These are phyloP conservation scores for Esperia sulphurella DNA, from an alignment of 2,888 invertebrate species.

Conservation along the genomic window DNA sequence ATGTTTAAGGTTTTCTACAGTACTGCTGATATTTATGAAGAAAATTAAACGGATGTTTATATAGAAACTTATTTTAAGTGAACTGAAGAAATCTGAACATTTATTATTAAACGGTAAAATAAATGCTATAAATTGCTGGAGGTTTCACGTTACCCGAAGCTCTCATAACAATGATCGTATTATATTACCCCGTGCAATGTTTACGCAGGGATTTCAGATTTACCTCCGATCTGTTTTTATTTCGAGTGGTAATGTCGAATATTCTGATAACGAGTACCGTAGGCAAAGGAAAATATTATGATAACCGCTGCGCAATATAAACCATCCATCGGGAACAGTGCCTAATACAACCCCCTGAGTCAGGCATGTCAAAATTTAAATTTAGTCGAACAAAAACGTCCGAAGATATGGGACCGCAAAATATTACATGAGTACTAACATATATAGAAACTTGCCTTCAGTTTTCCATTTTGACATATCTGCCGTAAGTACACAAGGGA, in stretches of 20 bases:
- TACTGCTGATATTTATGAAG: too few species aligned
- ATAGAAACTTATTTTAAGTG: too few species aligned
- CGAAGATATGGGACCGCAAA: too few species aligned
- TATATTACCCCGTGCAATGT: constrained; percentile 11
- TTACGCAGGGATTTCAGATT: constrained; percentile 20
- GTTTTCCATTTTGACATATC: too few species aligned
- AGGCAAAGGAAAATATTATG: constrained; percentile 38
- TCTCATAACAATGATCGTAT: constrained; percentile 8
- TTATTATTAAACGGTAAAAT: not conserved
- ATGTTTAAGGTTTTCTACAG: too few species aligned
- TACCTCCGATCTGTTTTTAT: constrained; percentile 36
- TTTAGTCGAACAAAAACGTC: too few species aligned
- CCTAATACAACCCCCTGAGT: constrained; percentile 4
- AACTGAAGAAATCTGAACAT: too few species aligned
- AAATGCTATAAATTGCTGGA: not conserved
- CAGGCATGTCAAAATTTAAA: too few species aligned
- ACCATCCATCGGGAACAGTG: constrained; percentile 30
- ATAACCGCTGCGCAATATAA: constrained; percentile 30
- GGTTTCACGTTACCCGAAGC: not conserved
- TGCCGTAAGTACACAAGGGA: constrained; percentile 38
- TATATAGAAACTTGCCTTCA: too few species aligned
- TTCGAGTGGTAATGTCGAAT: constrained; percentile 30
- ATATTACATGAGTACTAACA: too few species aligned
- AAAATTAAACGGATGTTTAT: too few species aligned
- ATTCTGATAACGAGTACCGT: constrained; percentile 28